Evolutionary conservation across 1,140 invertebrate species (phyloP).

Genomic region (Littorina saxatilis): DNA sequence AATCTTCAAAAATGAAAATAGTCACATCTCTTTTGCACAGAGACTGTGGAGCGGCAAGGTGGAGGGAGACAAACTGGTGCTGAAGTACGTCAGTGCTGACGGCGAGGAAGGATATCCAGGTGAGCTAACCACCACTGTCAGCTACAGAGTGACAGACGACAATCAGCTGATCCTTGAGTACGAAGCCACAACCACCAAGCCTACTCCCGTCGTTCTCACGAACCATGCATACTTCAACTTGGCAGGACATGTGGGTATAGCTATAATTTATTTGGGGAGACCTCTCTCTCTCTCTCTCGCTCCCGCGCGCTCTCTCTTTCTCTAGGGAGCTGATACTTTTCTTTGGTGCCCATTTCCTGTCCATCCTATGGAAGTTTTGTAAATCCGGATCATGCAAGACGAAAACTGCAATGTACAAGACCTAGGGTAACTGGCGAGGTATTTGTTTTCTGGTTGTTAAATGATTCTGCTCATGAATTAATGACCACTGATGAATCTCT

Average conservation of each 20-base stretch:
- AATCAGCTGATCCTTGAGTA: slow-evolving; percentile 85
- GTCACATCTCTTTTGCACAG: too few species aligned
- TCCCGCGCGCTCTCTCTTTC: too few species aligned
- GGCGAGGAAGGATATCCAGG: slow-evolving; percentile 90
- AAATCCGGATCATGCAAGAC: too few species aligned
- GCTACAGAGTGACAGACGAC: slow-evolving; percentile 84
- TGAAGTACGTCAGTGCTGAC: slow-evolving; percentile 82
- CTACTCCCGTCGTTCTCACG: slow-evolving; percentile 91
- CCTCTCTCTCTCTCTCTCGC: too few species aligned
- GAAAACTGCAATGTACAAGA: too few species aligned
- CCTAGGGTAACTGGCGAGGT: too few species aligned
- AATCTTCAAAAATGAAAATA: too few species aligned
- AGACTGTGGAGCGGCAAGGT: slow-evolving; percentile 73
- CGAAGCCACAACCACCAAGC: slow-evolving; percentile 83
- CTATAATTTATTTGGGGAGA: too few species aligned
- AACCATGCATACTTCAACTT: slow-evolving; percentile 98
- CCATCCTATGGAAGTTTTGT: too few species aligned
- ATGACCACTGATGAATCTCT: too few species aligned
- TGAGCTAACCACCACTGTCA: slow-evolving; percentile 75
- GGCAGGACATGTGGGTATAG: slow-evolving; percentile 85
- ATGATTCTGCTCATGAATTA: too few species aligned
- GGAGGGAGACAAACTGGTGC: slow-evolving; percentile 62
- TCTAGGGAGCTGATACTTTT: background rate
- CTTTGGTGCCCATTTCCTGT: background rate
- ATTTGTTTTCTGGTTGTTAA: too few species aligned